These are phyloP conservation scores for Petrocephalus sullivani DNA, from an alignment of 2,797 vertebrate species.

Conservation along the genomic window DNA sequence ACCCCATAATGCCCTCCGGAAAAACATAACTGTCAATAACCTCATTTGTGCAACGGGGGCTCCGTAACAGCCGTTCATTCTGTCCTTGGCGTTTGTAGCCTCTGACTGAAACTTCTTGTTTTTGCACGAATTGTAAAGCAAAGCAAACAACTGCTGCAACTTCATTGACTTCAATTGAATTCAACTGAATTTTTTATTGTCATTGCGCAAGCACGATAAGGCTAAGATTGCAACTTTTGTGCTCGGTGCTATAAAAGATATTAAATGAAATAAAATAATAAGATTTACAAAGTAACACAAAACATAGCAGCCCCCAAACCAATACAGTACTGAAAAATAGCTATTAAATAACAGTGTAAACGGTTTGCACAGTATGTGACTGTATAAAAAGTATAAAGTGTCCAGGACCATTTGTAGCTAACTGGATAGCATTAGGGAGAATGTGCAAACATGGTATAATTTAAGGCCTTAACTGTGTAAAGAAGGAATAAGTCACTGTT, in stretches of 20 bases:
- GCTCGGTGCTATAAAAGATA: not conserved
- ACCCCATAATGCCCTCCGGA: not conserved
- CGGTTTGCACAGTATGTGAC: not conserved
- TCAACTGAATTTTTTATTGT: not conserved
- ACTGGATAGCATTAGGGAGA: not conserved
- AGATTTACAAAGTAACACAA: not conserved
- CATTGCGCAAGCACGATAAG: not conserved
- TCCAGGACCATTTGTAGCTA: not conserved
- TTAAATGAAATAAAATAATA: not conserved
- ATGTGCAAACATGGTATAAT: not conserved
- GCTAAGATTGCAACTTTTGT: not conserved
- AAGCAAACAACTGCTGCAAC: not conserved
- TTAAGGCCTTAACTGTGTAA: constrained; percentile 4
- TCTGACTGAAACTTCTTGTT: not conserved
- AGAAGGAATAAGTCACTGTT: not conserved
- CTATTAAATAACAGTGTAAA: not conserved
- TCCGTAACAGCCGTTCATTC: not conserved
- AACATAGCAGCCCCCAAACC: not conserved
- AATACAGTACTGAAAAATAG: not conserved
- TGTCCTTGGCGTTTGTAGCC: not conserved
- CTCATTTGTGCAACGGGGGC: too few species aligned
- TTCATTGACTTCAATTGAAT: not conserved
- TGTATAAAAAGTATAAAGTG: not conserved
- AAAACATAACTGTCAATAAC: not conserved
- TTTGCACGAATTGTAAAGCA: not conserved